Base-by-base conservation (phyloP, 2,888 invertebrate species). In the Conops quadrifasciatus region DNA sequence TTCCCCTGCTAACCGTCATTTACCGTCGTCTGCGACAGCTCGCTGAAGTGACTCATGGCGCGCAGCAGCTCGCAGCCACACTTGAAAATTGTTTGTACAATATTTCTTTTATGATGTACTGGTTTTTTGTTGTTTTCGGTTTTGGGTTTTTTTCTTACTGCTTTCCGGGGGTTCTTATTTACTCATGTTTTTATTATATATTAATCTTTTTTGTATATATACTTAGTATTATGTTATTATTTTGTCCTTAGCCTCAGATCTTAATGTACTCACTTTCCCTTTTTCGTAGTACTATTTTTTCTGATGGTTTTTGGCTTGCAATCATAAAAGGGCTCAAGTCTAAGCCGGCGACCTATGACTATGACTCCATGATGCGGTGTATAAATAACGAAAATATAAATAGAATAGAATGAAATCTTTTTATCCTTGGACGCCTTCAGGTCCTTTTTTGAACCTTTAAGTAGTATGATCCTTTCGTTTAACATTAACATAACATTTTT, bases 41-140 rank as follows among this genome's bases (percentile, higher is more conserved):
- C n/a, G n/a, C 45, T 62, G 62, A 16, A 62, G 62, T 62, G 65
- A 65, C 36, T 65, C 65, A 65, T 51, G 26, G n/a, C 30, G n/a
- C 49, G 65, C 30, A 28, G 49, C 49, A 43, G 45, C 26, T 51
- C 51, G 51, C 65, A 65, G 65, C 49, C 65, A 30, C 65, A 65
- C 65, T 65, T 51, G 51, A 65, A 49, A 28, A 51, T 65, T 30
- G n/a, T 21, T n/a, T n/a, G 36, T 60, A 13, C n/a, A n/a, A n/a
- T 62, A 16, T 64, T 64, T 36, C 26, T 7, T 47, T 45, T 45
- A 19, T 43, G 11, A n/a, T n/a, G n/a, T n/a, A n/a, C n/a, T n/a
- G n/a, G n/a, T n/a, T n/a, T n/a, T n/a, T n/a, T n/a, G n/a, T n/a
- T 49, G 36, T 47, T 63, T 9, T 2, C 24, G 63, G 30, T 1